Conservation (phyloP, 2,888 invertebrate genomes). For the Melieria omissa region DNA sequence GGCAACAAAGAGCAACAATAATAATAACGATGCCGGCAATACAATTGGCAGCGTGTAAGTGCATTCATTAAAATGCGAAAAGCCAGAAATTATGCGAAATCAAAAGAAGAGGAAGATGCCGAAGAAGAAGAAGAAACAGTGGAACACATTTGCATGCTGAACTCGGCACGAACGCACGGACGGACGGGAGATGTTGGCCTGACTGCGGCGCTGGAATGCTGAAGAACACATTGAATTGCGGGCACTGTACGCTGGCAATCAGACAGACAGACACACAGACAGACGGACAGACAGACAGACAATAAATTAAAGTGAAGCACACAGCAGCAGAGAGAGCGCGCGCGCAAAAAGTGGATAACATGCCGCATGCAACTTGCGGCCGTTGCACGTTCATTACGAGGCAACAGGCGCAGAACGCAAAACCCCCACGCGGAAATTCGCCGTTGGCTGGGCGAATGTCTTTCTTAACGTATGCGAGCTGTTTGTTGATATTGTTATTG, state of each 20-base stretch:
- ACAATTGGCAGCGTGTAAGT: constrained; percentile 22
- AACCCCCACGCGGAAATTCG: too few relatives aligned
- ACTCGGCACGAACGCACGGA: too few relatives aligned
- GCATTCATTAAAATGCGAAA: constrained; percentile 27
- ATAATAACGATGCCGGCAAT: too few relatives aligned
- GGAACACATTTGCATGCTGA: background rate
- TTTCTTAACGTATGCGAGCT: too few relatives aligned
- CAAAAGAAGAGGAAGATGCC: constrained; percentile 27
- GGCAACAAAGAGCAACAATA: constrained; percentile 13
- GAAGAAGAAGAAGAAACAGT: constrained; percentile 7
- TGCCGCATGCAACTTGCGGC: too few relatives aligned
- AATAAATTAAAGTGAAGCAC: background rate
- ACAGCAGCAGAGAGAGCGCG: too few relatives aligned
- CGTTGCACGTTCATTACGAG: too few relatives aligned
- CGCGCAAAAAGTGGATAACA: background rate
- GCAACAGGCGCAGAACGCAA: too few relatives aligned
- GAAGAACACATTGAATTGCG: background rate
- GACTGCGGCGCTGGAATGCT: too few relatives aligned
- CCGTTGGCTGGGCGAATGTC: too few relatives aligned
- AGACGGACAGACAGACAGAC: background rate
- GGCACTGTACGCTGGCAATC: background rate
- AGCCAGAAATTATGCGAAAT: constrained; percentile 24
- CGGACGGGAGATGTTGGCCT: too few relatives aligned
- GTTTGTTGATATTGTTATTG: too few relatives aligned
- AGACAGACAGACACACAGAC: constrained; percentile 2